Base-by-base conservation (phyloP, 2,888 invertebrate species). In the Nipponacmea schrenckii region DNA sequence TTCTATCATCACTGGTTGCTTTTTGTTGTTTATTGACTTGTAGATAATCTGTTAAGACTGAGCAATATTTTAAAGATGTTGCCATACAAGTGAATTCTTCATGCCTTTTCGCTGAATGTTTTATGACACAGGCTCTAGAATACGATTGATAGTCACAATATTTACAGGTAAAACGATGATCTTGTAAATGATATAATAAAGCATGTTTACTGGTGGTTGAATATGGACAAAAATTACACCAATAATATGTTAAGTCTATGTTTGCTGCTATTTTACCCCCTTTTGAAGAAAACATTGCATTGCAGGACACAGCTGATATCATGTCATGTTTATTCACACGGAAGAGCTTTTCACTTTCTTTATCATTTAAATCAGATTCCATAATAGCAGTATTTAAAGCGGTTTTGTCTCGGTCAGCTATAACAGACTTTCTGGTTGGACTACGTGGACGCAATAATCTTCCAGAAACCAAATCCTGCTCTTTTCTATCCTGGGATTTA, bases 211-310 rank as follows among this genome's bases (percentile, higher is more conserved):
- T 76, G 62, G 79, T 79, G 2, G 80, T 78, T 64, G 79, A 77
- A 68, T 74, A 84, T 8, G 82, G 79, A 71, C 85, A 85, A 73
- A 85, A 85, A 69, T 85, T 85, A 72, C 85, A 85, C 84, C 84
- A 85, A 69, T 80, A 85, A 64, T 74, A 81, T 17, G 78, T 78
- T 26, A 83, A 64, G 70, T 84, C 83, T 63, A 78, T 68, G 20
- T 79, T 77, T 46, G 78, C 80, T 17, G 82, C 71, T 0, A 80
- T 70, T 48, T 76, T 77, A 12, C 80, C 81, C 39, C 74, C 73
- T 15, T 72, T 72, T 8, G 80, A 77, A 67, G 77, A 74, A 5
- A 83, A 70, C 50, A 76, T 70, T 8, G 82, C 77, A 50, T 79
- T 80, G 4, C 82, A 81, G 2, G 80, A 74, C 3, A 85, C 76